Base-by-base conservation (phyloP, 2,888 invertebrate species). In the Microchrysa polita region DNA sequence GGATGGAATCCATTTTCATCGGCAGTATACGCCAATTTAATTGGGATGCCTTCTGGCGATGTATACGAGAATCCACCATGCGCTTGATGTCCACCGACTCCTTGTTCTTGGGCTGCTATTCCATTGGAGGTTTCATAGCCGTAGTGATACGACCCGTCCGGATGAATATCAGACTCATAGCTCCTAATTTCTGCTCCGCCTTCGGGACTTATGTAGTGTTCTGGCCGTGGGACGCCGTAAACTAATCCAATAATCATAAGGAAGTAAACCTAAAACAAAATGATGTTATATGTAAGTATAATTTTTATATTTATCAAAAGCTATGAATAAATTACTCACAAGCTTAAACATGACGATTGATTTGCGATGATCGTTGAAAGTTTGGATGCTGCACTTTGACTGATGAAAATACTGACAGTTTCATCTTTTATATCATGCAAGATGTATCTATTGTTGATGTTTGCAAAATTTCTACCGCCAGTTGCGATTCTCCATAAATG, bases 1-100 rank as follows among this genome's bases (percentile, higher is more conserved):
- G 48, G 48, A 48, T 48, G 48, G 48, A 48, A 48, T n/a, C 48
- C 48, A n/a, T 48, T 48, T 48, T 48, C 48, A 48, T 48, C 48
- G 14, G 48, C 48, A 2, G 48, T 48, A 48, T 48, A 48, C 12
- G 12, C 48, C 12, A 48, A n/a, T 48, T 48, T 48, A 48, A 48
- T 48, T 12, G 48, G 48, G 4, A 48, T 48, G 12, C 48, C 48
- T 48, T 48, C 48, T 4, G 48, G 48, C 16, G 48, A 48, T 2
- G 48, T 48, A 12, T 48, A 48, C 4, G 48, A 48, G 48, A 48
- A 48, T 48, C 48, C 48, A 10, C 48, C 48, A 2, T 48, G 12
- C 4, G 48, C 48, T n/a, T 48, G 48, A 48, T 48, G 48, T 12
- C 14, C 12, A n/a, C 48, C 48, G 4, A 48, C 48, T 48, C 48